phyloP scores from a whole-genome alignment of 2,797 vertebrate species.

The Takifugu ocellatus region DNA sequence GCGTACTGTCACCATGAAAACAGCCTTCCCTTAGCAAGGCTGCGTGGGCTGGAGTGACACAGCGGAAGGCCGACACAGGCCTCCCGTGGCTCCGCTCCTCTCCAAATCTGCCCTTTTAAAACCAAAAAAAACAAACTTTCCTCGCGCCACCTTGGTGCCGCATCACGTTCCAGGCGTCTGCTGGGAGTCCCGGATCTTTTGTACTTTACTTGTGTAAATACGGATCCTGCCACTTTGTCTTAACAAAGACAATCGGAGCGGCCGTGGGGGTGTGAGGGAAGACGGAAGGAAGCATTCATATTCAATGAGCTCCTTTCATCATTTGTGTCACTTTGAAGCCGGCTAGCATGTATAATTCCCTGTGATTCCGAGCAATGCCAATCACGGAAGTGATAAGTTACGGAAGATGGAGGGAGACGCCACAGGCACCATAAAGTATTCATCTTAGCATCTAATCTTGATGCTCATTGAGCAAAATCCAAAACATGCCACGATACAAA shows the following conservation, averaged over 20 bases:
- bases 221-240: constrained; percentile 61
- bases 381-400: constrained; percentile 49
- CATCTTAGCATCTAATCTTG: constrained; percentile 13
- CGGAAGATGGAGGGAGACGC: constrained; percentile 28
- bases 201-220: constrained; percentile 54
- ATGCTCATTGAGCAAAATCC: constrained; percentile 33
- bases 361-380: constrained; percentile 63
- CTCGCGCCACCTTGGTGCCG: constrained; percentile 18
- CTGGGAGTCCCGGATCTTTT: constrained; percentile 47
- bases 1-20: constrained; percentile 79
- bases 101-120: constrained; percentile 10
- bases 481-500: constrained; percentile 10
- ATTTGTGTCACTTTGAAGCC: constrained; percentile 61
- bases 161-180: constrained; percentile 41
- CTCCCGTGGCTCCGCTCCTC: constrained; percentile 56
- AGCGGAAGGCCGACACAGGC: constrained; percentile 63
- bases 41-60: constrained; percentile 74
- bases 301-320: constrained; percentile 64
- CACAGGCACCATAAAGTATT: constrained; percentile 23
- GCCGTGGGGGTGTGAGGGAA: constrained; percentile 30
- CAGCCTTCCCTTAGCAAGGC: constrained; percentile 77
- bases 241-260: constrained; percentile 60
- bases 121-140: background rate
- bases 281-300: constrained; percentile 55
- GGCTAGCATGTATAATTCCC: constrained; percentile 65